phyloP scores from a whole-genome alignment of 2,888 invertebrate species.

The Bursaphelenchus okinawaensis region DNA sequence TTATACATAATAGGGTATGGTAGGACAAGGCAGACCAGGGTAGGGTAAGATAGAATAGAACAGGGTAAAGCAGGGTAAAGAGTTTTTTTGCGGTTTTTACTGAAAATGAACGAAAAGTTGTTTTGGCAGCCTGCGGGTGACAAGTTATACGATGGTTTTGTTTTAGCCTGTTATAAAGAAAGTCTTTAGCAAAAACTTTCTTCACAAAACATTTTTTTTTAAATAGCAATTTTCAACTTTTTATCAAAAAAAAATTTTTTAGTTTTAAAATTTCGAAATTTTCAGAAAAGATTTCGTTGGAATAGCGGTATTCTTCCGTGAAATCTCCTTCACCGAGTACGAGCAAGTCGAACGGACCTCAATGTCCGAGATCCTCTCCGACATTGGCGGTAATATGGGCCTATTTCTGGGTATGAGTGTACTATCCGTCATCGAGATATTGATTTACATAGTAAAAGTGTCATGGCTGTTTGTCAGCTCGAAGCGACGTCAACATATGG shows the following conservation, averaged over 20 bases:
- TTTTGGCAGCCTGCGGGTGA: too few relatives aligned
- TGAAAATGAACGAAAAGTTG: too few relatives aligned
- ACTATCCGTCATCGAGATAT: constrained; percentile 49
- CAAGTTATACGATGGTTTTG: too few relatives aligned
- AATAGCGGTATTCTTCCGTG: constrained; percentile 48
- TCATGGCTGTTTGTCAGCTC: constrained; percentile 48
- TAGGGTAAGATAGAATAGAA: too few relatives aligned
- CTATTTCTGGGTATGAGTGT: constrained; percentile 55
- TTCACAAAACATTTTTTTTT: constrained; percentile 5
- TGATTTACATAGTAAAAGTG: constrained; percentile 48
- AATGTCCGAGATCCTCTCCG: constrained; percentile 42
- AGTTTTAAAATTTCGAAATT: constrained; percentile 7
- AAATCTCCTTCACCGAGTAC: constrained; percentile 50
- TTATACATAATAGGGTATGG: too few relatives aligned
- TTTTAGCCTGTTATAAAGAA: too few relatives aligned
- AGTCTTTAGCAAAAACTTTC: too few relatives aligned
- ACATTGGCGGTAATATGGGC: constrained; percentile 57
- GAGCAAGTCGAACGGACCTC: constrained; percentile 42
- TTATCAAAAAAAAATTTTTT: constrained; percentile 1
- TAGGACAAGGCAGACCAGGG: too few relatives aligned
- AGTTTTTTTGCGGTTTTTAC: too few relatives aligned
- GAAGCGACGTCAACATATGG: constrained; percentile 28
- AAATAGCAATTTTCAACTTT: constrained; percentile 8
- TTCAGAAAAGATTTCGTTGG: constrained; percentile 39
- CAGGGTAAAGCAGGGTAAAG: too few relatives aligned